Evolutionary conservation across 2,888 invertebrate species (phyloP).

Genomic region (Eilema sororculum): DNA sequence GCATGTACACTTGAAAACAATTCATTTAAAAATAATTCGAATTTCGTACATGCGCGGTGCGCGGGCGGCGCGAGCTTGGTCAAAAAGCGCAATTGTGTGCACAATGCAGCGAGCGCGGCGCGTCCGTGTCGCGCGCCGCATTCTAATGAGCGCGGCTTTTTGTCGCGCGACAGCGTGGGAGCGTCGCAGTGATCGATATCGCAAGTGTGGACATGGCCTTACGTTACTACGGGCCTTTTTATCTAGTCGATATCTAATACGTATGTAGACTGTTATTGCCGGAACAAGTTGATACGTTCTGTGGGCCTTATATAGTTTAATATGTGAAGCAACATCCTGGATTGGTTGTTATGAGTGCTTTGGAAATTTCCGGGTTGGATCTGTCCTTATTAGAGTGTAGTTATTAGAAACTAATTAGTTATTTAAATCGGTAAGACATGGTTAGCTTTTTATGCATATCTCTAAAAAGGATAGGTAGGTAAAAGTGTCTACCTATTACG

Average conservation of each 20-base stretch:
- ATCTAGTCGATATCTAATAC: slow-evolving; percentile 18
- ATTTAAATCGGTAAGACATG: background rate
- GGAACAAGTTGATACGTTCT: slow-evolving; percentile 18
- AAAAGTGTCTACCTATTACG: background rate
- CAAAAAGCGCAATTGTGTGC: slow-evolving; percentile 64
- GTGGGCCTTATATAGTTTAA: slow-evolving; percentile 14
- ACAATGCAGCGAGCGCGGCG: slow-evolving; percentile 58
- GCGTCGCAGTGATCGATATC: slow-evolving; percentile 61
- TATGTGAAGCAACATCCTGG: slow-evolving; percentile 15
- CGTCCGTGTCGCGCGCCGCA: slow-evolving; percentile 76
- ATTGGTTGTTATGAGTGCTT: slow-evolving; percentile 17
- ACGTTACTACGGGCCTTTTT: slow-evolving; percentile 33
- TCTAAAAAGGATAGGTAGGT: background rate
- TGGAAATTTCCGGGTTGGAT: slow-evolving; percentile 12
- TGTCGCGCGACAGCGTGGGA: slow-evolving; percentile 81
- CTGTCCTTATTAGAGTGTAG: slow-evolving; percentile 10
- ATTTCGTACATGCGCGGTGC: slow-evolving; percentile 43
- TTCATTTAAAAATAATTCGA: slow-evolving; percentile 58
- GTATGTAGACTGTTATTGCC: slow-evolving; percentile 15
- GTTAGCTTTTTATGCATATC: background rate
- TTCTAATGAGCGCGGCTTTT: slow-evolving; percentile 79
- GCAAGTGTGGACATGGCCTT: slow-evolving; percentile 50
- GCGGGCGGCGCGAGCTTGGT: slow-evolving; percentile 52
- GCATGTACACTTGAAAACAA: slow-evolving; percentile 50
- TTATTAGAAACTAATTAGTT: background rate